These are phyloP conservation scores for Eupithecia pulchellata DNA, from an alignment of 2,888 invertebrate genomes.

Conservation along the genomic window DNA sequence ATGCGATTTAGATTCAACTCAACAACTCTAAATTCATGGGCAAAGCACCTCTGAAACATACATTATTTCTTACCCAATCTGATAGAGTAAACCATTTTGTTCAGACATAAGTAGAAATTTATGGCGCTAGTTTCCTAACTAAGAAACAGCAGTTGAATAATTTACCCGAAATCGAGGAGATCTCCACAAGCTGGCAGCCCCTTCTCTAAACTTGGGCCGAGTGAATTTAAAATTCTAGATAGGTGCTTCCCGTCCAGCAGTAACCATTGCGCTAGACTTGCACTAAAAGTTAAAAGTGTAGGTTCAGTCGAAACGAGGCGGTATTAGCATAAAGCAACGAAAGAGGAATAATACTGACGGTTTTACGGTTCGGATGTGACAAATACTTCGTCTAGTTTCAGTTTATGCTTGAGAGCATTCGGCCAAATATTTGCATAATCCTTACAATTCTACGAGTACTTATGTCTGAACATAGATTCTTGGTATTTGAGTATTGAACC, in stretches of 20 bases:
- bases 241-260: constrained; percentile 46
- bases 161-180: constrained; percentile 19
- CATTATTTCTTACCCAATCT: background rate
- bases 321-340: constrained; percentile 47
- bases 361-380: constrained; percentile 39
- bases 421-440: constrained; percentile 26
- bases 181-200: constrained; percentile 14
- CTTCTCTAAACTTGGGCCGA: constrained; percentile 46
- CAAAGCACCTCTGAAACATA: background rate
- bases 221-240: constrained; percentile 57
- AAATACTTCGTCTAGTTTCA: constrained; percentile 44
- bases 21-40: background rate
- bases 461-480: background rate
- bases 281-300: constrained; percentile 52
- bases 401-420: constrained; percentile 27
- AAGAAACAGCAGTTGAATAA: constrained; percentile 5
- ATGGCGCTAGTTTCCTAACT: background rate
- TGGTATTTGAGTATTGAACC: constrained; percentile 9
- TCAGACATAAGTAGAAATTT: background rate
- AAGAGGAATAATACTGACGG: constrained; percentile 44
- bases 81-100: background rate
- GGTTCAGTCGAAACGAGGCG: constrained; percentile 45
- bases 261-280: constrained; percentile 47
- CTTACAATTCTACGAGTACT: background rate
- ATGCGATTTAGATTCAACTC: background rate